These are phyloP conservation scores for Porites lobata DNA, from an alignment of 92 coral and sea anemone species.

Conservation along the genomic window DNA sequence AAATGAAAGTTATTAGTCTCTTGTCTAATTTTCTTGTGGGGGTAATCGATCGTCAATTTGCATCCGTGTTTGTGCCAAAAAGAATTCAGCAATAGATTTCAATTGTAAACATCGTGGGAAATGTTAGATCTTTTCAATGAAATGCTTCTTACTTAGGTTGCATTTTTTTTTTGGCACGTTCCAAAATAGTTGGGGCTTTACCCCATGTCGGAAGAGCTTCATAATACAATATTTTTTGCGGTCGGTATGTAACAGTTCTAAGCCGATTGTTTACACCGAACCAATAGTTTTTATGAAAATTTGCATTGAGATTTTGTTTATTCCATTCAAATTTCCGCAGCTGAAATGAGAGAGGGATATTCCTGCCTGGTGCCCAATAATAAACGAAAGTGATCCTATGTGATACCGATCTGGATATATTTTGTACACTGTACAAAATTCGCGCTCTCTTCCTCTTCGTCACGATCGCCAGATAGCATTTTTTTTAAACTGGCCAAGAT, in stretches of 20 bases:
- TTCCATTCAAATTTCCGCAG: background rate
- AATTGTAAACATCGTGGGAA: background rate
- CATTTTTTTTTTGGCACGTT: background rate
- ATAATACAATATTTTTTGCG: conserved; percentile 6
- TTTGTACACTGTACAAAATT: background rate
- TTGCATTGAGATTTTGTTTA: conserved; percentile 15
- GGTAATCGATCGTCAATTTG: conserved; percentile 26
- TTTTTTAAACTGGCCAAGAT: too few species aligned
- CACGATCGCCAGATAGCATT: too few species aligned
- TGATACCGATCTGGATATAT: background rate
- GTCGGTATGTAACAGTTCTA: conserved; percentile 1
- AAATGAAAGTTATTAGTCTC: conserved; percentile 9
- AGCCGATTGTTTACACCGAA: conserved; percentile 27
- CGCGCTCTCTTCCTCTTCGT: background rate
- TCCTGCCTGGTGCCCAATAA: background rate
- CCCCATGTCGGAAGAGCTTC: conserved; percentile 15
- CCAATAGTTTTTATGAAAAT: background rate
- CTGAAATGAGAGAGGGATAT: background rate
- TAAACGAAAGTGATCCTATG: background rate
- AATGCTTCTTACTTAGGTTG: background rate
- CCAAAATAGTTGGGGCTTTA: background rate
- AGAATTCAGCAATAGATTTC: background rate
- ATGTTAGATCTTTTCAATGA: background rate
- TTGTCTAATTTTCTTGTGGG: background rate
- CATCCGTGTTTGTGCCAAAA: background rate